Conservation (phyloP, 2,888 invertebrate genomes). For the Lithophane ornitopus region DNA sequence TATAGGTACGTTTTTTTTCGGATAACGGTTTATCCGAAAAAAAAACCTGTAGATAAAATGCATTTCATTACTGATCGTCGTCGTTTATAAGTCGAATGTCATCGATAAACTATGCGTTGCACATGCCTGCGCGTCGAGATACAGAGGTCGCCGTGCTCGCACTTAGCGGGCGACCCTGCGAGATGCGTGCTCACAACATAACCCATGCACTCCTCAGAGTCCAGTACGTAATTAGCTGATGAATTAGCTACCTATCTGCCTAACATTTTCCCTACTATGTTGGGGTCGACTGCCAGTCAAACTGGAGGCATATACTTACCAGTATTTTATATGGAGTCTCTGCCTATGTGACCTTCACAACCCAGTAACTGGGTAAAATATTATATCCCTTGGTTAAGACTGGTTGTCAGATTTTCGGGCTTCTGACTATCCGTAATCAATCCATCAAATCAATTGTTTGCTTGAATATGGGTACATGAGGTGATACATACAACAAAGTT, state of each 20-base stretch:
- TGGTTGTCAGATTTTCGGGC: neutral
- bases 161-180: constrained; percentile 59
- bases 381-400: neutral
- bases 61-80: too few relatives aligned
- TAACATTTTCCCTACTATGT: neutral
- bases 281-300: neutral
- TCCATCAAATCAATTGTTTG: too few relatives aligned
- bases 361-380: neutral
- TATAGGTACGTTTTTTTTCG: too few relatives aligned
- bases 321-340: neutral
- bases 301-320: neutral
- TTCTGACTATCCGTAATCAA: neutral
- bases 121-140: constrained; percentile 57
- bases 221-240: constrained; percentile 38
- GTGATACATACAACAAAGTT: too few relatives aligned
- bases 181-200: constrained; percentile 39
- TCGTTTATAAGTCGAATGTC: neutral
- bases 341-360: neutral
- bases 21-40: too few relatives aligned
- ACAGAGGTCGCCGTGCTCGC: constrained; percentile 67
- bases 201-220: constrained; percentile 31
- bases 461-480: too few relatives aligned
- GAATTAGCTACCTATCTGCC: constrained; percentile 7
- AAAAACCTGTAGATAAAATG: too few relatives aligned
- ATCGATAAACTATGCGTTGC: constrained; percentile 47